phyloP scores from a whole-genome alignment of 2,888 invertebrate genomes.

The Elgonia sp. region DNA sequence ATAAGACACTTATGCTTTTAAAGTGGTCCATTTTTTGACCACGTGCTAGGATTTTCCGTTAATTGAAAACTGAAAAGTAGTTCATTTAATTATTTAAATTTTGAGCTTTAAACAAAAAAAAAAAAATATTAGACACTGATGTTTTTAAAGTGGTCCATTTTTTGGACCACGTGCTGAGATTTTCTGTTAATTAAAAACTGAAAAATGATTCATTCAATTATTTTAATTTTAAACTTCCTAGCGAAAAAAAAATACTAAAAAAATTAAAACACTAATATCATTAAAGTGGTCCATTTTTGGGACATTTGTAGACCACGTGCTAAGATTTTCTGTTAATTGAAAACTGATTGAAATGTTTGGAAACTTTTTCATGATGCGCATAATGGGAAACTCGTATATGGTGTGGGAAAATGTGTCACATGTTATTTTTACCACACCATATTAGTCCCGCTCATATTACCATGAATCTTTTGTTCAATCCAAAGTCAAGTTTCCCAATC shows the following conservation, averaged over 20 bases:
- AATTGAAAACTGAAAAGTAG: not conserved
- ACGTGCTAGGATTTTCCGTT: too few species aligned
- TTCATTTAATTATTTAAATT: not conserved
- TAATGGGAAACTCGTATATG: not conserved
- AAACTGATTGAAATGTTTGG: not conserved
- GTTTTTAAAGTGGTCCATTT: too few species aligned
- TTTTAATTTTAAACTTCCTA: not conserved
- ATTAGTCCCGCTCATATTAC: constrained; percentile 10
- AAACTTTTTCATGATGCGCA: not conserved
- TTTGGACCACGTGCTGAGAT: too few species aligned
- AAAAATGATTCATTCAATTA: not conserved
- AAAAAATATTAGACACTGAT: too few species aligned
- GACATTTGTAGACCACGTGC: too few species aligned
- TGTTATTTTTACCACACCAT: constrained; percentile 11
- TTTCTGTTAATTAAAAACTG: not conserved
- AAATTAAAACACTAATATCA: too few species aligned
- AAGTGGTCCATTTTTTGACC: too few species aligned
- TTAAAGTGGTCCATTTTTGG: too few species aligned
- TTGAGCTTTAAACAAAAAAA: too few species aligned
- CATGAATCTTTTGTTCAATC: constrained; percentile 18
- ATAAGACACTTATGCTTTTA: too few species aligned
- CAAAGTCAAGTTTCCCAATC: not conserved
- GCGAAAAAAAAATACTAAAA: too few species aligned
- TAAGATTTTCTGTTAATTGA: not conserved
- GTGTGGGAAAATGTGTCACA: constrained; percentile 2